Percentiles rank a stretch among this genome's conserved stretches.
Conservation (phyloP, 1,140 invertebrate species). For the Chrysomallon squamiferum region DNA sequence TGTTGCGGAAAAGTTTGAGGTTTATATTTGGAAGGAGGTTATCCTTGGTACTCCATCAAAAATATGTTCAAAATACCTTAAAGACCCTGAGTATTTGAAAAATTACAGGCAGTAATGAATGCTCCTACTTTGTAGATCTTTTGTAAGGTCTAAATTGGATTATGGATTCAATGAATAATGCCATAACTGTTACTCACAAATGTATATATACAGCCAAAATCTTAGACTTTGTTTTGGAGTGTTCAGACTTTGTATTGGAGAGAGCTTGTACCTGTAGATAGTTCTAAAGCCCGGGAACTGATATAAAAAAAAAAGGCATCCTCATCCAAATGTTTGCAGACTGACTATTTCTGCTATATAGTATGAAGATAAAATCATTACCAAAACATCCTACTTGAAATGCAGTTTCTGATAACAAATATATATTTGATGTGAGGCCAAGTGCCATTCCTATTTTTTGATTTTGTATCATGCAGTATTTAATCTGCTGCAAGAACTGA, state of each 20-base stretch:
- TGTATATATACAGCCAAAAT: not conserved
- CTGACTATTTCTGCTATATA: too few relatives aligned
- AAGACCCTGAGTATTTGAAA: constrained; percentile 5
- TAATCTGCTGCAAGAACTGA: too few relatives aligned
- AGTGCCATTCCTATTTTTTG: too few relatives aligned
- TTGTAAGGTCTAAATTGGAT: not conserved
- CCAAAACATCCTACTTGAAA: too few relatives aligned
- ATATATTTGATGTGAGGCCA: too few relatives aligned
- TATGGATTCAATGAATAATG: constrained; percentile 7
- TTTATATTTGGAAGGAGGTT: not conserved
- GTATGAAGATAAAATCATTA: too few relatives aligned
- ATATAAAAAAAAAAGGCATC: too few relatives aligned
- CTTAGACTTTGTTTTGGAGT: not conserved
- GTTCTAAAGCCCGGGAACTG: too few relatives aligned
- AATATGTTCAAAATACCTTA: not conserved
- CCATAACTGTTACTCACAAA: not conserved
- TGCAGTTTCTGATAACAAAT: too few relatives aligned
- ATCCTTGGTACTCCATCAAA: not conserved
- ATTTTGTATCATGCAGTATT: too few relatives aligned
- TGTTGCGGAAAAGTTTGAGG: not conserved
- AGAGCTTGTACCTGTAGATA: not conserved
- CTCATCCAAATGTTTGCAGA: too few relatives aligned
- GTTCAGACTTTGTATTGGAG: not conserved
- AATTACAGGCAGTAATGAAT: not conserved
- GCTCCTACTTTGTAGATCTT: not conserved